These are phyloP conservation scores for Archaeoteleia sp. DNA, from an alignment of 2,888 invertebrate species.

Conservation along the genomic window DNA sequence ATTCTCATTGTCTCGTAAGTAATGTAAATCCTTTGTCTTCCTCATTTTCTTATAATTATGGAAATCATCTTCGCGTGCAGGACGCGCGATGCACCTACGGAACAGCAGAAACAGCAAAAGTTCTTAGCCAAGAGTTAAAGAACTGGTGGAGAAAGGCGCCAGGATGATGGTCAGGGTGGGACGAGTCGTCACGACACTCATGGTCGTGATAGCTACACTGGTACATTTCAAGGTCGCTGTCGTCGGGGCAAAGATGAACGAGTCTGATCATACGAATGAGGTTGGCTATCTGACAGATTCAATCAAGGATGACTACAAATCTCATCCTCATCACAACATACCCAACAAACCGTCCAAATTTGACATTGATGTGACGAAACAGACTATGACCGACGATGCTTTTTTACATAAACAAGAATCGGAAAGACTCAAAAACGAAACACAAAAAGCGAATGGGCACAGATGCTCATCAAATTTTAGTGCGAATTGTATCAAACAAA, in stretches of 20 bases:
- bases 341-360: conserved; percentile 67
- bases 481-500: conserved; percentile 60
- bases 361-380: conserved; percentile 63
- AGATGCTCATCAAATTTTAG: conserved; percentile 62
- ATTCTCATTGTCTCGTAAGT: not conserved
- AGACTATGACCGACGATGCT: conserved; percentile 67
- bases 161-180: conserved; percentile 57
- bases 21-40: too few relatives aligned
- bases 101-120: conserved; percentile 26
- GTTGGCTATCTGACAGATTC: conserved; percentile 34
- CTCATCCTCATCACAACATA: conserved; percentile 52
- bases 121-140: conserved; percentile 38
- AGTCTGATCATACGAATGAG: conserved; percentile 57
- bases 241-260: conserved; percentile 59
- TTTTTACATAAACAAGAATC: conserved; percentile 75
- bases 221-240: conserved; percentile 49
- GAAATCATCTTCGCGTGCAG: too few relatives aligned
- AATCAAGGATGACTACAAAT: conserved; percentile 18
- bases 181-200: conserved; percentile 45
- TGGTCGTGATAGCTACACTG: conserved; percentile 54
- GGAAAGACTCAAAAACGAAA: conserved; percentile 70
- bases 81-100: conserved; percentile 43
- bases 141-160: conserved; percentile 42
- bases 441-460: conserved; percentile 1
- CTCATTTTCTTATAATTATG: too few relatives aligned